Evolutionary conservation across 2,113 vertebrate genomes (phyloP).

Genomic region (Alethe diademata): DNA sequence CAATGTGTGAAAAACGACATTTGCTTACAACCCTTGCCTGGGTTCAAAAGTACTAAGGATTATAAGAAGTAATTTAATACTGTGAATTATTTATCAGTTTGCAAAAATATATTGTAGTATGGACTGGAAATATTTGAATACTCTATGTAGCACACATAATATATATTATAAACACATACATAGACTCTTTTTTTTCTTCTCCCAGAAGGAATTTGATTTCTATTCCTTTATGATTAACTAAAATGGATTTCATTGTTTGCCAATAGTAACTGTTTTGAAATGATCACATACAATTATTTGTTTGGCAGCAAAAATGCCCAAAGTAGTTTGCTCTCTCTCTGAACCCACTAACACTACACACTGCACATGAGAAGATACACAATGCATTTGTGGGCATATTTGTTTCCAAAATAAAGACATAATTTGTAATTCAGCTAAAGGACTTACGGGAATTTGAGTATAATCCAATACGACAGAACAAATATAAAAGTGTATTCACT

Average conservation of each 20-base stretch:
- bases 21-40: neutral
- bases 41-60: neutral
- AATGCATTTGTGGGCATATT: slow-evolving; percentile 27
- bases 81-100: neutral
- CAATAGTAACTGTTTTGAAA: neutral
- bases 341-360: neutral
- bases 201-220: neutral
- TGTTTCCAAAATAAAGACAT: slow-evolving; percentile 41
- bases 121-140: neutral
- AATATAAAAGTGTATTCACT: neutral
- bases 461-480: slow-evolving; percentile 38
- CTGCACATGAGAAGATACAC: neutral
- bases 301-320: neutral
- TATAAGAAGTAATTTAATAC: neutral
- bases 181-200: neutral
- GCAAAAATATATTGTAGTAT: neutral
- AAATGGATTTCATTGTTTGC: neutral
- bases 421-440: slow-evolving; percentile 47
- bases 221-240: neutral
- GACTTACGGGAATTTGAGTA: neutral
- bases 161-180: neutral
- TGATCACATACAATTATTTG: neutral
- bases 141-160: neutral
- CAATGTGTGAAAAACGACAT: neutral
- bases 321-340: neutral